phyloP scores from a whole-genome alignment of 2,797 vertebrate genomes.

The Cyprinella venusta region DNA sequence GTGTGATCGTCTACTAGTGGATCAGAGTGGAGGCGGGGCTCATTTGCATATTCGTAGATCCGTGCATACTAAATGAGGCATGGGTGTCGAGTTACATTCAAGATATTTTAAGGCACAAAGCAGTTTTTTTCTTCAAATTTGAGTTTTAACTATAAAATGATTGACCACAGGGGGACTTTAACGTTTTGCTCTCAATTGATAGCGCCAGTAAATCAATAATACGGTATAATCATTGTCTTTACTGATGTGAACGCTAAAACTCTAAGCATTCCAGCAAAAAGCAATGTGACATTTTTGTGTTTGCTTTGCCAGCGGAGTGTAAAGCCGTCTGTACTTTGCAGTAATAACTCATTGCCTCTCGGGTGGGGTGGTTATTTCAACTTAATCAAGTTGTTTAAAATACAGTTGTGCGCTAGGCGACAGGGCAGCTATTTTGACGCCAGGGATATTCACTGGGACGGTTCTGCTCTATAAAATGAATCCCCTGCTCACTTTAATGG shows the following conservation, averaged over 20 bases:
- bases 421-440: slow-evolving; percentile 60
- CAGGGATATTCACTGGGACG: slow-evolving; percentile 60
- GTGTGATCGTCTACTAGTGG: too few species aligned
- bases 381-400: slow-evolving; percentile 63
- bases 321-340: slow-evolving; percentile 33
- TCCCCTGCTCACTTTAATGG: slow-evolving; percentile 61
- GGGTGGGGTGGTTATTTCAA: slow-evolving; percentile 58
- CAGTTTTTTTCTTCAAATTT: too few species aligned
- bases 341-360: slow-evolving; percentile 35
- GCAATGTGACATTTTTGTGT: background rate
- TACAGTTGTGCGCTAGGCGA: slow-evolving; percentile 55
- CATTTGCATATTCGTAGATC: too few species aligned
- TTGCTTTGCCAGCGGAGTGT: slow-evolving; percentile 21
- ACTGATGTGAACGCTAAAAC: background rate
- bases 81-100: too few species aligned
- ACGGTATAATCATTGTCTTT: background rate
- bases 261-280: background rate
- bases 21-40: too few species aligned
- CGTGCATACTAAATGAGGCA: too few species aligned
- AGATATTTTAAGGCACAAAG: too few species aligned
- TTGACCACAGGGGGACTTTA: too few species aligned
- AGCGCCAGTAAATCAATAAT: background rate
- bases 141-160: too few species aligned
- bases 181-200: too few species aligned
- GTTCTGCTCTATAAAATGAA: slow-evolving; percentile 63